Base-by-base conservation (phyloP, 2,888 invertebrate species). In the Agrochola lota region DNA sequence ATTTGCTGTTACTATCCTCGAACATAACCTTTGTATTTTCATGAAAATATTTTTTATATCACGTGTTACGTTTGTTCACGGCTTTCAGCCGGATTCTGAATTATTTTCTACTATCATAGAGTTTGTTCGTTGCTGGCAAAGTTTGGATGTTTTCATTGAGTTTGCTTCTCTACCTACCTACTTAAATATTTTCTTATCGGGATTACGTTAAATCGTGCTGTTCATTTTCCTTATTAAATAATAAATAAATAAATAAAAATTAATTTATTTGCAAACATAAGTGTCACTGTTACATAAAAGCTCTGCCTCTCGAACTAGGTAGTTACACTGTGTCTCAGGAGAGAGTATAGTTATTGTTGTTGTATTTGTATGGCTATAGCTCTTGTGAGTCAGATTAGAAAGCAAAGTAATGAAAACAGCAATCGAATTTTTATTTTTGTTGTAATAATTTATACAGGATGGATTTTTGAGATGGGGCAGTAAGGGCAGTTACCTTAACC, bases 21-120 rank as follows among this genome's bases (percentile, higher is more conserved):
- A 30, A 69, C 20, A 62, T 23, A 66, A 52, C 15, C 60, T 67
- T 77, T 49, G 40, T 57, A 20, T 26, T 71, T 62, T 60, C 60
- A 55, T 66, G 4, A 68, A 71, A 77, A 71, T 57, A 20, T 57
- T 71, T 68, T 71, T 43, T 40, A 30, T 70, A 62, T 66, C 55
- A 73, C 49, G 60, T 71, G 26, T n/a, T 15, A 23, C 64, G 17
- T 76, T 67, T 5, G 26, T 72, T 64, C 40, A 40, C 7, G 23
- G 72, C 23, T 66, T 67, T 64, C 8, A 17, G 30, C 59, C 11
- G 6, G 59, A 40, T 26, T 43, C 7, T 68, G 15, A 26, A 46
- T 60, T 57, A 17, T 68, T 74, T 57, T 67, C 11, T 43, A 35
- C 17, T 55, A 62, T 49, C 20, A 35, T 55, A 43, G 5, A 2